These are phyloP conservation scores for Trissoscelio sp. DNA, from an alignment of 2,888 invertebrate species.

Conservation along the genomic window DNA sequence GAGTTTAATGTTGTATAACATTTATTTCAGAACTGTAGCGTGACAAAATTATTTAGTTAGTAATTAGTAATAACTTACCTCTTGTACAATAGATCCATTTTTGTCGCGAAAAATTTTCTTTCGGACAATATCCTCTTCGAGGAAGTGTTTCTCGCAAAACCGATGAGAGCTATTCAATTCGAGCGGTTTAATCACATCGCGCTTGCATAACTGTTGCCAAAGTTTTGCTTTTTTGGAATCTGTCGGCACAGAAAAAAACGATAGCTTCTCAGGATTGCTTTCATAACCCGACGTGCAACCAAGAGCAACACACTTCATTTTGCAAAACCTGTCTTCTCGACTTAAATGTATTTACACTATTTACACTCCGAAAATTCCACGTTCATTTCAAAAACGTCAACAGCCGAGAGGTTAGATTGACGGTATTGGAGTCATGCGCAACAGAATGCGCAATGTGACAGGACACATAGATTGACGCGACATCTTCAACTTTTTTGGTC, in stretches of 20 bases:
- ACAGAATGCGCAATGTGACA: not conserved
- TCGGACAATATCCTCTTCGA: slow-evolving; percentile 27
- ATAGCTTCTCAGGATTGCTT: slow-evolving; percentile 27
- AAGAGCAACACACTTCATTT: slow-evolving; percentile 13
- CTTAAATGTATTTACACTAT: not conserved
- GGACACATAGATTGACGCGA: slow-evolving; percentile 7
- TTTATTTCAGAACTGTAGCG: too few species aligned
- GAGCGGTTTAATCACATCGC: slow-evolving; percentile 11
- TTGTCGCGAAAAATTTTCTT: slow-evolving; percentile 24
- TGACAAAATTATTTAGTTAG: too few species aligned
- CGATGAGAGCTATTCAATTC: slow-evolving; percentile 10
- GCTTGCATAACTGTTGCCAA: slow-evolving; percentile 9
- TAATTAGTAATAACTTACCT: slow-evolving; percentile 17
- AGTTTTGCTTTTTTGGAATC: slow-evolving; percentile 1
- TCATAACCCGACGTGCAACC: slow-evolving; percentile 37
- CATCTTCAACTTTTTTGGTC: slow-evolving; percentile 2
- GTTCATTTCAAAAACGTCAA: too few species aligned
- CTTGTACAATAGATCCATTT: slow-evolving; percentile 26
- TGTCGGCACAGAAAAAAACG: slow-evolving; percentile 36
- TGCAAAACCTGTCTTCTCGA: not conserved
- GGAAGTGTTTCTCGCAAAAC: slow-evolving; percentile 40
- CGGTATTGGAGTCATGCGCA: not conserved
- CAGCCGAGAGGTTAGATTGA: not conserved
- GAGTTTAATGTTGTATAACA: too few species aligned
- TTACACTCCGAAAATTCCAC: too few species aligned